These are phyloP conservation scores for Bathynomus jamesi DNA, from an alignment of 1,140 invertebrate genomes.

Conservation along the genomic window DNA sequence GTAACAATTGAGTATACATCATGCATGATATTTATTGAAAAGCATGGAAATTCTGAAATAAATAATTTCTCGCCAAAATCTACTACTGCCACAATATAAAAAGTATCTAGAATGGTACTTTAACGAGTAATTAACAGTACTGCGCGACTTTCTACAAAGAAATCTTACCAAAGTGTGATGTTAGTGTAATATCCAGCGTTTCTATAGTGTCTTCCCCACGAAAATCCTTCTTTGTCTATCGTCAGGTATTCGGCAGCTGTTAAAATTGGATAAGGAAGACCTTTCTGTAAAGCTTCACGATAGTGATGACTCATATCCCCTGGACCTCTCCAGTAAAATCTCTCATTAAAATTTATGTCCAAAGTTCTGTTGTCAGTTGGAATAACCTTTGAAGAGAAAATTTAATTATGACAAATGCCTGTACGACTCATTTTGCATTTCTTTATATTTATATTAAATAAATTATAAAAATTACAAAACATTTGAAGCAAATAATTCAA, in stretches of 20 bases:
- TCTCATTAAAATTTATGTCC: slow-evolving; percentile 93
- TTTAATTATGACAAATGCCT: too few species aligned
- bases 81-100: too few species aligned
- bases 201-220: slow-evolving; percentile 89
- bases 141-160: neutral
- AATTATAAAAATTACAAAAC: too few species aligned
- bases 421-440: too few species aligned
- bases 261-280: slow-evolving; percentile 89
- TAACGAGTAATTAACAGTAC: too few species aligned
- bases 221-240: slow-evolving; percentile 88
- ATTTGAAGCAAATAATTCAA: too few species aligned
- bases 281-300: slow-evolving; percentile 65
- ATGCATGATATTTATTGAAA: neutral
- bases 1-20: slow-evolving; percentile 41
- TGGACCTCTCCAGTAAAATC: slow-evolving; percentile 79
- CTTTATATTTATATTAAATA: too few species aligned
- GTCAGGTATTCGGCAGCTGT: slow-evolving; percentile 95
- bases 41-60: neutral
- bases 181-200: slow-evolving; percentile 87
- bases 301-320: slow-evolving; percentile 74
- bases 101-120: neutral
- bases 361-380: slow-evolving; percentile 32
- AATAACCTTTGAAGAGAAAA: slow-evolving; percentile 73
- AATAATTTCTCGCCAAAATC: too few species aligned
- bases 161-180: slow-evolving; percentile 78